These are phyloP conservation scores for Amiota minor DNA, from an alignment of 2,888 invertebrate genomes.

Conservation along the genomic window DNA sequence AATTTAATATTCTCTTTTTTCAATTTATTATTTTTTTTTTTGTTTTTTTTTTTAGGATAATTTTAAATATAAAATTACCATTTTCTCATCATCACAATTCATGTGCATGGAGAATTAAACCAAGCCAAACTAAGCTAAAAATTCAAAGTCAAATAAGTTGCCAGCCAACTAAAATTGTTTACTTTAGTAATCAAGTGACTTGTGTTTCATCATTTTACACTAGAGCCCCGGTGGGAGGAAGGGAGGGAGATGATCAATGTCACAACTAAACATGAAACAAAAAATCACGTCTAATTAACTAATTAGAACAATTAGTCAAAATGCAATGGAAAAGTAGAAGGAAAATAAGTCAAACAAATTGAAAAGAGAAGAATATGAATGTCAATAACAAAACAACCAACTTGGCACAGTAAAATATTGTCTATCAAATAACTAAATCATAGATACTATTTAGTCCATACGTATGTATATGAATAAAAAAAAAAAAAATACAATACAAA, in stretches of 20 bases:
- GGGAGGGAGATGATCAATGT: not conserved
- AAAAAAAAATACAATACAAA: slow-evolving; percentile 41
- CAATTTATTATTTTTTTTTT: not conserved
- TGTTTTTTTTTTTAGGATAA: not conserved
- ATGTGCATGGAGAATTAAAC: not conserved
- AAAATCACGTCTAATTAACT: slow-evolving; percentile 24
- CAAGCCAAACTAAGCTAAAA: slow-evolving; percentile 24
- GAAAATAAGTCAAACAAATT: too few species aligned
- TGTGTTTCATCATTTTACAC: too few species aligned
- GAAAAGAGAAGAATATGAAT: slow-evolving; percentile 8
- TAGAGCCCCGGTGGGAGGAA: too few species aligned
- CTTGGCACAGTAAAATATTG: too few species aligned
- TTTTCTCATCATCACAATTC: not conserved
- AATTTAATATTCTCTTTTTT: too few species aligned
- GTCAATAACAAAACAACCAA: slow-evolving; percentile 55
- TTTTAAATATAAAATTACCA: not conserved
- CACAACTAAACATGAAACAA: slow-evolving; percentile 23
- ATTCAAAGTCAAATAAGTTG: slow-evolving; percentile 51
- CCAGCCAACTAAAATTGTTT: slow-evolving; percentile 29
- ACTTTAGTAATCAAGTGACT: too few species aligned
- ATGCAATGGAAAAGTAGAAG: too few species aligned
- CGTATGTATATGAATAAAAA: too few species aligned
- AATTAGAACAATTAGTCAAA: not conserved
- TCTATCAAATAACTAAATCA: too few species aligned
- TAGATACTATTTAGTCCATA: not conserved